Evolutionary conservation across 2,888 invertebrate species (phyloP).

Genomic region (Stramonita haemastoma): DNA sequence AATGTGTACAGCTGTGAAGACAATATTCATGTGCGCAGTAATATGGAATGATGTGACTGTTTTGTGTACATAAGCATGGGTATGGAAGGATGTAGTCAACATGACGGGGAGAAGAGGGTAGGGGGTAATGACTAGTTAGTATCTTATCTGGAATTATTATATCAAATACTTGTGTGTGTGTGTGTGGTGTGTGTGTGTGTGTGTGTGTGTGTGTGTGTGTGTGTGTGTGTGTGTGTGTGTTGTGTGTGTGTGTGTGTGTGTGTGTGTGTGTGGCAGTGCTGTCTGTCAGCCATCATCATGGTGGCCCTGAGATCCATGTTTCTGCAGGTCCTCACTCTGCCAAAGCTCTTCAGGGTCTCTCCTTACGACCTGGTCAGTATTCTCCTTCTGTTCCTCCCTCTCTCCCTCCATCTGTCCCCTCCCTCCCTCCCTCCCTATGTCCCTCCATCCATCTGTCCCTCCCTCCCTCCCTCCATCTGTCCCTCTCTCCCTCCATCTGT

Average conservation of each 20-base stretch:
- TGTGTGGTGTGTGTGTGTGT: too few species aligned
- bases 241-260: too few species aligned
- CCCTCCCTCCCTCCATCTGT: slow-evolving; percentile 3
- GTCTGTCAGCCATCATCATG: slow-evolving; percentile 75
- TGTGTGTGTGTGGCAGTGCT: slow-evolving; percentile 81
- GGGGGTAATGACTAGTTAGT: too few species aligned
- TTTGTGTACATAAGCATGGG: background rate
- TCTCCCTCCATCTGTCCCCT: background rate
- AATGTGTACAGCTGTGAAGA: too few species aligned
- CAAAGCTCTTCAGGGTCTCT: slow-evolving; percentile 69
- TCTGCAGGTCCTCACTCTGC: slow-evolving; percentile 72
- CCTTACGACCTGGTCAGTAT: slow-evolving; percentile 59
- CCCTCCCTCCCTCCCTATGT: background rate
- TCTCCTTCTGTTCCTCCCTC: background rate
- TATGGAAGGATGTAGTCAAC: background rate
- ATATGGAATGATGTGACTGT: background rate
- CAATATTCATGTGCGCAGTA: background rate
- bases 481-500: background rate
- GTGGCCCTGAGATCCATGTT: slow-evolving; percentile 76
- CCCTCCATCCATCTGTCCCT: slow-evolving; percentile 2
- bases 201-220: too few species aligned
- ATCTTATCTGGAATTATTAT: too few species aligned
- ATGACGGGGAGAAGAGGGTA: background rate
- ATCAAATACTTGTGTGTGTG: too few species aligned
- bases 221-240: too few species aligned